Evolutionary conservation across 2,888 invertebrate genomes (phyloP).

Genomic region (Calameuta filiformis): DNA sequence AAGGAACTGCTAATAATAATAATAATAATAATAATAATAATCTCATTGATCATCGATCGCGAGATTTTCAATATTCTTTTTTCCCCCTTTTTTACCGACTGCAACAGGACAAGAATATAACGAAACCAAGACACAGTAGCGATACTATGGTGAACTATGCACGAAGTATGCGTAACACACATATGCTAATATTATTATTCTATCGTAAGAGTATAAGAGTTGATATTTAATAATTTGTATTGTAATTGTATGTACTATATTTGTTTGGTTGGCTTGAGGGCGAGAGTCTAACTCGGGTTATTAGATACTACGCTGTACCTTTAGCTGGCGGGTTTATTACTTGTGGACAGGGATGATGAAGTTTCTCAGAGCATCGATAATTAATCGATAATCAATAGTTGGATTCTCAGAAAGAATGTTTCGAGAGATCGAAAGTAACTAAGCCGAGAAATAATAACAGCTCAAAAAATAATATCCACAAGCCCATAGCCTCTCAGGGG

Average conservation of each 20-base stretch:
- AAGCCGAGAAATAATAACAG: slow-evolving; percentile 5
- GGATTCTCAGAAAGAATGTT: neutral
- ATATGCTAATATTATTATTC: slow-evolving; percentile 57
- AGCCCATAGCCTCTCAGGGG: neutral
- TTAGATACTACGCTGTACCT: slow-evolving; percentile 67
- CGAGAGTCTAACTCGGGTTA: slow-evolving; percentile 67
- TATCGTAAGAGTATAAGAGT: slow-evolving; percentile 65
- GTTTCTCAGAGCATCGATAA: slow-evolving; percentile 2
- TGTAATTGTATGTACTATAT: slow-evolving; percentile 65
- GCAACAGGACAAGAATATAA: slow-evolving; percentile 5
- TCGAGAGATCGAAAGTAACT: neutral
- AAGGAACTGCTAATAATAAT: slow-evolving; percentile 24
- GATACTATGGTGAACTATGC: slow-evolving; percentile 32
- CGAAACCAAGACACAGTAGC: neutral
- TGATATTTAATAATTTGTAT: slow-evolving; percentile 66
- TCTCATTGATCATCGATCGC: slow-evolving; percentile 33
- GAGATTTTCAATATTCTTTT: slow-evolving; percentile 26
- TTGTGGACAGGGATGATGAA: neutral
- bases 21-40: slow-evolving; percentile 21
- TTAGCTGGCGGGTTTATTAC: slow-evolving; percentile 58
- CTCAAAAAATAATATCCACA: slow-evolving; percentile 1
- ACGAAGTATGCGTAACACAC: slow-evolving; percentile 38
- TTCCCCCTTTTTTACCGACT: slow-evolving; percentile 10
- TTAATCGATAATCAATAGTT: neutral
- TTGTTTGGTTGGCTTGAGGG: slow-evolving; percentile 67